A percentile compares a stretch with the other conserved stretches of the same genome.
phyloP scores from a whole-genome alignment of 2,113 vertebrate genomes.

The Columba janthina region DNA sequence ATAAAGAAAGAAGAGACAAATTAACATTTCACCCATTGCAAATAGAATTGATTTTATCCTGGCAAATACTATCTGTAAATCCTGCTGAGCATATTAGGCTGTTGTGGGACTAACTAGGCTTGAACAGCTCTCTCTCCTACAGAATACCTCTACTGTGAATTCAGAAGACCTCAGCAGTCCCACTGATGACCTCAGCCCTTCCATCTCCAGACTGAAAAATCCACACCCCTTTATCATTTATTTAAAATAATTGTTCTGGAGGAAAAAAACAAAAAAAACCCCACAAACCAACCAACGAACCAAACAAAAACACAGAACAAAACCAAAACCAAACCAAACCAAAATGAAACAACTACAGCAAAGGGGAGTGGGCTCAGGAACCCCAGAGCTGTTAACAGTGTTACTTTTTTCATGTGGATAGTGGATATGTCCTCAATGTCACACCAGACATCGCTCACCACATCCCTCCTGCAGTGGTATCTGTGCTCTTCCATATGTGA shows the following conservation, averaged over 20 bases:
- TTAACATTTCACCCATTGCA: neutral
- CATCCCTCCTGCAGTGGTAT: no score
- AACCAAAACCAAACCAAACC: no score
- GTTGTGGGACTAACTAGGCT: neutral
- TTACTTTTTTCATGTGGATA: accelerated
- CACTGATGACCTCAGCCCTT: neutral
- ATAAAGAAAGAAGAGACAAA: neutral
- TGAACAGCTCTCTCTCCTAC: neutral
- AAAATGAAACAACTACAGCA: neutral
- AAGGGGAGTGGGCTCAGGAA: neutral
- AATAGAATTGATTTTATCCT: neutral
- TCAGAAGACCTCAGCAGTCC: neutral
- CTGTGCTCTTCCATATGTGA: accelerated
- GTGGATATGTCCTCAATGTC: accelerated
- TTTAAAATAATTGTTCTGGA: neutral
- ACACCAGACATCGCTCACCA: accelerated
- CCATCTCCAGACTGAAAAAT: neutral
- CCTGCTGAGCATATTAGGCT: neutral
- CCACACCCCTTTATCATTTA: neutral
- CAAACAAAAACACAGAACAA: no score
- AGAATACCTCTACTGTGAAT: neutral
- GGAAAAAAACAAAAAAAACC: neutral
- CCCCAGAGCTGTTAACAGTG: neutral
- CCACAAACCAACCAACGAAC: no score
- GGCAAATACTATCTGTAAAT: neutral